phyloP scores from a whole-genome alignment of 2,797 vertebrate species.

The Antennarius maculatus region DNA sequence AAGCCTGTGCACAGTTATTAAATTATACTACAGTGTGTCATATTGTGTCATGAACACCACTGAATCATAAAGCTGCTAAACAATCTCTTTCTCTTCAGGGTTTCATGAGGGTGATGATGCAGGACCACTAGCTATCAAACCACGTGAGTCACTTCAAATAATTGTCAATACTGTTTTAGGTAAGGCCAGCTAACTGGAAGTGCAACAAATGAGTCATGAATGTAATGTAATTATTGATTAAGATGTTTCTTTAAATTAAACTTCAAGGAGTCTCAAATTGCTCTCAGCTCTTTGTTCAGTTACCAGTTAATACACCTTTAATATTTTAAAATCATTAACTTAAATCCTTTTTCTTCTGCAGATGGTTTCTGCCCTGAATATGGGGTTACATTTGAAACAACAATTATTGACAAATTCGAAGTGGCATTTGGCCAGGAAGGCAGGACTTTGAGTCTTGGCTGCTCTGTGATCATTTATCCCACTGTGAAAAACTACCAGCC shows the following conservation, averaged over 20 bases:
- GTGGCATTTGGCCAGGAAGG: slow-evolving; percentile 94
- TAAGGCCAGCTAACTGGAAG: too few relatives aligned
- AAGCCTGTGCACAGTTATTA: too few relatives aligned
- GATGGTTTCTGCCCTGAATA: slow-evolving; percentile 89
- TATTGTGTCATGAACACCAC: neutral
- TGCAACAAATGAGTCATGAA: neutral
- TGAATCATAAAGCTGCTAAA: neutral
- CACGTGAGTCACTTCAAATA: slow-evolving; percentile 71
- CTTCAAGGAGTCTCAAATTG: too few relatives aligned
- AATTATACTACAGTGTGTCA: neutral
- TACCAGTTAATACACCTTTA: neutral
- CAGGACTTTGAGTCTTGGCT: slow-evolving; percentile 94
- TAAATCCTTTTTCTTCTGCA: slow-evolving; percentile 49
- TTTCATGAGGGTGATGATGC: slow-evolving; percentile 73
- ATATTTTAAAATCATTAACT: neutral
- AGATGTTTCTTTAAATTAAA: too few relatives aligned
- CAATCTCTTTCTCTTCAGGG: slow-evolving; percentile 63
- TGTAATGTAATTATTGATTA: too few relatives aligned
- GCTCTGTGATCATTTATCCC: slow-evolving; percentile 91
- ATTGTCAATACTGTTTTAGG: neutral
- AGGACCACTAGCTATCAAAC: slow-evolving; percentile 72
- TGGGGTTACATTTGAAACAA: slow-evolving; percentile 91
- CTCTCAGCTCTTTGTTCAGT: too few relatives aligned
- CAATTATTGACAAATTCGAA: slow-evolving; percentile 92
- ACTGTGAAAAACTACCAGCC: slow-evolving; percentile 94